Conservation (phyloP, 2,113 vertebrate genomes). For the Nycticorax nycticorax region DNA sequence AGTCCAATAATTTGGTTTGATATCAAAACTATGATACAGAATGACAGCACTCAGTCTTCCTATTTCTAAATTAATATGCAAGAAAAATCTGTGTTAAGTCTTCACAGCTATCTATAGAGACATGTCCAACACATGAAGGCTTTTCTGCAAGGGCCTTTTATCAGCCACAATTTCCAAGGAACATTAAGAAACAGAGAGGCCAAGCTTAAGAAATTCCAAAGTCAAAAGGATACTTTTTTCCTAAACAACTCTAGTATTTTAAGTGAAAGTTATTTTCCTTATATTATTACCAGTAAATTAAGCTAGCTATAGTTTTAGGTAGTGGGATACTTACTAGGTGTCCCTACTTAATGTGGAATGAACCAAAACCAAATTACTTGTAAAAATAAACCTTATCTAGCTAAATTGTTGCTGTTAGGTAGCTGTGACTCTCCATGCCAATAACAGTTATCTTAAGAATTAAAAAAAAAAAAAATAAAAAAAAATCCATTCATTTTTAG, state of each 20-base stretch:
- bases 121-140: accelerated
- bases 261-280: neutral
- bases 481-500: neutral
- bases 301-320: neutral
- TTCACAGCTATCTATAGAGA: neutral
- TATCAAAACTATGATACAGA: neutral
- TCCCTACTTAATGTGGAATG: neutral
- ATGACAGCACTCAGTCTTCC: neutral
- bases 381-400: neutral
- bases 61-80: neutral
- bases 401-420: neutral
- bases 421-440: neutral
- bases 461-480: neutral
- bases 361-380: neutral
- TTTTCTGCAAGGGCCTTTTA: neutral
- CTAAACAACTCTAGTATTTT: neutral
- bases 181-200: neutral
- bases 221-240: neutral
- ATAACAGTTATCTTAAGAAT: neutral
- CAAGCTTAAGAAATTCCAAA: neutral
- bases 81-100: neutral
- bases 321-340: neutral
- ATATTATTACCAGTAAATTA: neutral
- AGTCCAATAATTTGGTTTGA: neutral
- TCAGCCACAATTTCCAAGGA: neutral